A percentile compares a stretch with the other conserved stretches of the same genome.
Conservation (phyloP, 2,797 vertebrate genomes). For the Rhinatrema bivittatum region DNA sequence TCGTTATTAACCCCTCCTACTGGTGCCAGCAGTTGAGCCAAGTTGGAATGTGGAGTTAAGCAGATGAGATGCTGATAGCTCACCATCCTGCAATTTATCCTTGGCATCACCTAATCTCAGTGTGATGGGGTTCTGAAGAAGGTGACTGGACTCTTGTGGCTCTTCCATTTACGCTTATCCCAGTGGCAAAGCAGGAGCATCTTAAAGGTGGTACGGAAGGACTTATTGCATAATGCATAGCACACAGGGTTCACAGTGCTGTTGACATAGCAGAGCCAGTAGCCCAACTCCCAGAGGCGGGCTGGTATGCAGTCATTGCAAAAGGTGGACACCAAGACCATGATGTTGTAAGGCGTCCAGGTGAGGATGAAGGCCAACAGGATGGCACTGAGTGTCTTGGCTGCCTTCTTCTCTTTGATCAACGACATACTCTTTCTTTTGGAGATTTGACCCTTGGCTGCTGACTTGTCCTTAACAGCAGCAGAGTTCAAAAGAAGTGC, state of each 20-base stretch:
- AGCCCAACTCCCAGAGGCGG: constrained; percentile 66
- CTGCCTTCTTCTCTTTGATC: constrained; percentile 68
- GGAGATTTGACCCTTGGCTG: constrained; percentile 23
- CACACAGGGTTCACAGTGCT: constrained; percentile 73
- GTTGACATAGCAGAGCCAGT: constrained; percentile 74
- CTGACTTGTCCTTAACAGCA: constrained; percentile 3
- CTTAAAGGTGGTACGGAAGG: constrained; percentile 66
- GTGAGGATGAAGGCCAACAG: constrained; percentile 69
- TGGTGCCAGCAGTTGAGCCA: no score
- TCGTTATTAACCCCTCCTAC: no score
- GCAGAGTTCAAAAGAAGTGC: constrained; percentile 6
- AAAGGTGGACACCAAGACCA: constrained; percentile 70
- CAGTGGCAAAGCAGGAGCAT: constrained; percentile 57
- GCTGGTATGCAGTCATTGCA: constrained; percentile 54
- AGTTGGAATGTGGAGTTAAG: no score
- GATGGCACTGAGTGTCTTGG: constrained; percentile 65
- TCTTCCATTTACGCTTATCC: constrained; percentile 47
- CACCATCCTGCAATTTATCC: no score
- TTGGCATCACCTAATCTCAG: not conserved
- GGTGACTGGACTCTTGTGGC: constrained; percentile 33
- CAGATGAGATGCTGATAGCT: no score
- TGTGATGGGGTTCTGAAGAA: constrained; percentile 28
- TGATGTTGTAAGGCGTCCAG: constrained; percentile 74
- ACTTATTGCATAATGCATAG: constrained; percentile 67
- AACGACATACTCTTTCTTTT: constrained; percentile 52